phyloP scores from a whole-genome alignment of 1,140 invertebrate genomes.

The Caerostris darwini region DNA sequence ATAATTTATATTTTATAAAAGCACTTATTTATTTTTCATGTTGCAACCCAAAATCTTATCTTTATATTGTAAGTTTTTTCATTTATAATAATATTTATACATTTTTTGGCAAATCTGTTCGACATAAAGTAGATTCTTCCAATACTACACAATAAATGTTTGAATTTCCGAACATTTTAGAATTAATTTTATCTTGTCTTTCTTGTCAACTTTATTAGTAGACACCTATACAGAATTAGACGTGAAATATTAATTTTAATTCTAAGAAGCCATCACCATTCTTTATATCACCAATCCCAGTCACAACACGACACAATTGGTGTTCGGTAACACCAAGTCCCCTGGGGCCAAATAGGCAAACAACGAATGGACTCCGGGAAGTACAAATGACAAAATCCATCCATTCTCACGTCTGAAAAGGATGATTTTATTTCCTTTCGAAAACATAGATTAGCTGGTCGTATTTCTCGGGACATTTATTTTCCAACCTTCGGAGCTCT shows the following conservation, averaged over 20 bases:
- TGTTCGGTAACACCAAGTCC: background rate
- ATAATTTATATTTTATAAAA: too few relatives aligned
- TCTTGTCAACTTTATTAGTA: background rate
- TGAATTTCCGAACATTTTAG: too few relatives aligned
- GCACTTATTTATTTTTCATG: too few relatives aligned
- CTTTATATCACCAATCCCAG: background rate
- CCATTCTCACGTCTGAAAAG: slow-evolving; percentile 3
- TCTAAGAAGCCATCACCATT: background rate
- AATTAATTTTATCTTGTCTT: too few relatives aligned
- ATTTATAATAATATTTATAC: too few relatives aligned
- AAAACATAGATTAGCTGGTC: slow-evolving; percentile 23
- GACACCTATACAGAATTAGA: background rate
- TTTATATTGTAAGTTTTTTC: too few relatives aligned
- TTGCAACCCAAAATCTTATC: too few relatives aligned
- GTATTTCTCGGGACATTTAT: slow-evolving; percentile 36
- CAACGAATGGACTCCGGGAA: slow-evolving; percentile 8
- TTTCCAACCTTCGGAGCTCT: background rate
- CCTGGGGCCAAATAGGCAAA: background rate
- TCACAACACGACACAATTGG: background rate
- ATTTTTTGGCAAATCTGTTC: too few relatives aligned
- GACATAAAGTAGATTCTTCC: too few relatives aligned
- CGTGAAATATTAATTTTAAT: background rate
- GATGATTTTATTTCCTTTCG: background rate
- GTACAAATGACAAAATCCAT: slow-evolving; percentile 26
- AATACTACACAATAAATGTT: too few relatives aligned